Base-by-base conservation (phyloP, 2,113 vertebrate genomes). In the Pampusana beccarii region DNA sequence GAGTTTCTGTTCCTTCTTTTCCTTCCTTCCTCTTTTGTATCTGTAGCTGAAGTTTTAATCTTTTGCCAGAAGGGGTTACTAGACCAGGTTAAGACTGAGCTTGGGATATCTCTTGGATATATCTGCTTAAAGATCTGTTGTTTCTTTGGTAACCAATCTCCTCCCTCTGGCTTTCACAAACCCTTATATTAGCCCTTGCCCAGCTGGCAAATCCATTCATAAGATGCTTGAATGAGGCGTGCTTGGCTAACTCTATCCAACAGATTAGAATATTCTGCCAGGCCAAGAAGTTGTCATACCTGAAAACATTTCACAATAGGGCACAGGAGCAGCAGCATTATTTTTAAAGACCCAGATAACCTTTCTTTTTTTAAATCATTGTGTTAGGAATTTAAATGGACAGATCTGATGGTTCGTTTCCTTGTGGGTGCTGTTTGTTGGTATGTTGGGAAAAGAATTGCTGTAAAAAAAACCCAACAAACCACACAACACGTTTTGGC, bases 111-210 rank as follows among this genome's bases (percentile, higher is more conserved):
- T 70, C 74, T 62, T 93, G 71, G 46, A 74, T 86, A 54, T 84
- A 95, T 94, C 87, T 93, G 53, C 92, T 94, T 94, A 94, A 94
- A 75, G 92, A 89, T 60, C 57, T 67, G 33, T 91, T 91, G 83
- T 96, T 96, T 96, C 96, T 95, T 89, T 92, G 86, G 91, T 87
- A 96, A 96, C 95, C 86, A 96, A 87, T 95, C 95, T 93, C 80
- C 73, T 95, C 44, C 80, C 66, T 91, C 54, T 94, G 80, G 72
- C 92, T 94, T 80, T 94, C 86, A 88, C 69, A 89, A 92, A 93
- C 80, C 64, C 92, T 95, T 72, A 91, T 92, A 86, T 87, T 96
- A 95, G 93, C 88, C 88, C 2, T 31, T 19, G 20, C 65, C 92
- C 93, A 95, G 86, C 92, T 96, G 93, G 88, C 83, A 96, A 95